Base-by-base conservation (phyloP, 2,888 invertebrate genomes). In the Polydrusus cervinus region DNA sequence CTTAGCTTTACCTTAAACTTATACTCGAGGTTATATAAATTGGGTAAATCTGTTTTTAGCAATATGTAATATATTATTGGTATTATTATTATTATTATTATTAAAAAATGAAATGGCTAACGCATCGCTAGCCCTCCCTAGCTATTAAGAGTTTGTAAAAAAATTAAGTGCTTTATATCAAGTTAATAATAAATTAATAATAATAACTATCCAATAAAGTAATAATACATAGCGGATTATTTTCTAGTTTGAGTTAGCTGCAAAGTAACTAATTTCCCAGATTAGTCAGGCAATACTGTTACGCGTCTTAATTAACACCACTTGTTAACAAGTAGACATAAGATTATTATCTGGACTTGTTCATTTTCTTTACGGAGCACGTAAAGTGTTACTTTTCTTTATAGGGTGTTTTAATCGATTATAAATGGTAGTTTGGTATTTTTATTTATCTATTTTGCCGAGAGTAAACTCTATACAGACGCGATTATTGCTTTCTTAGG, bases 331-430 rank as follows among this genome's bases (percentile, higher is more conserved):
- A 30, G 47, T 47, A 64, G 30, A 47, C 47, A 14, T 30, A 45
- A 64, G 64, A 64, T 64, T 64, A 64, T 64, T 64, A 64, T 64
- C 64, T 64, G 7, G 16, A 49, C 64, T 45, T 47, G 64, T 45
- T 64, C 34, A 64, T 45, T 30, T n/a, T 62, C 62, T 43, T 8
- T 47, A 47, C 47, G 64, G 49, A 10, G 34, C 64, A 47, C 14
- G 49, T 49, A 64, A 34, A 30, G 64, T 64, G 47, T 49, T 49
- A 47, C 11, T 49, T 64, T 14, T 47, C 47, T 47, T 47, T 47
- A 64, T 64, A 30, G 64, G 47, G n/a, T 49, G 49, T 64, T 64
- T 60, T 34, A 30, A 25, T 64, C 47, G 30, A 47, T 64, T 64
- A 64, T 64, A 47, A 62, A 43, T 53, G 11, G 30, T 30, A n/a